phyloP scores from a whole-genome alignment of 2,888 invertebrate genomes.

The Sisyra terminalis region DNA sequence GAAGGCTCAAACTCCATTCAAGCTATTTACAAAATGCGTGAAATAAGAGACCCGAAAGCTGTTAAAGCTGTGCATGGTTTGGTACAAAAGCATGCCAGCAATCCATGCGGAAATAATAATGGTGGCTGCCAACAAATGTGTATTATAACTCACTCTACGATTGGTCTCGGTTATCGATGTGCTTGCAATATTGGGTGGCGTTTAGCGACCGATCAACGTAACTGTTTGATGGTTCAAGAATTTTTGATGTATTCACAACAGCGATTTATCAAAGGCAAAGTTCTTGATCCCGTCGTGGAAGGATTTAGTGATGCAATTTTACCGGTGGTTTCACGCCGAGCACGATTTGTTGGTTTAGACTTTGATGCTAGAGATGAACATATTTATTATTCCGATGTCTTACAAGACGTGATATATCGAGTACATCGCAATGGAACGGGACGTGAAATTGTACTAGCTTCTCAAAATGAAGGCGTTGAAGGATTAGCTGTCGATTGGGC shows the following conservation, averaged over 20 bases:
- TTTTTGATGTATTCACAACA: conserved; percentile 93
- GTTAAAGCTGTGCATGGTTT: conserved; percentile 67
- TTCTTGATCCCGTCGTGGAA: conserved; percentile 71
- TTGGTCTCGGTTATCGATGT: conserved; percentile 73
- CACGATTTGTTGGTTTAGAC: conserved; percentile 88
- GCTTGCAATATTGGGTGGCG: conserved; percentile 82
- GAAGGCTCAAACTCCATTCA: conserved; percentile 64
- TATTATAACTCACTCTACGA: conserved; percentile 59
- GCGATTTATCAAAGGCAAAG: conserved; percentile 87
- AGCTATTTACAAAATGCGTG: conserved; percentile 62
- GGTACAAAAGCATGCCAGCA: conserved; percentile 56
- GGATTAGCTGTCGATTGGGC: conserved; percentile 93
- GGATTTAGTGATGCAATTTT: conserved; percentile 91
- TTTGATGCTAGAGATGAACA: conserved; percentile 81
- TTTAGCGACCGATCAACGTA: conserved; percentile 53
- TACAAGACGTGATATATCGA: conserved; percentile 85
- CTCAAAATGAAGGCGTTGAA: conserved; percentile 94
- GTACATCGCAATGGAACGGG: conserved; percentile 65
- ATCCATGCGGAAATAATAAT: conserved; percentile 76
- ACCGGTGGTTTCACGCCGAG: conserved; percentile 80
- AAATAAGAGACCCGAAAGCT: conserved; percentile 67
- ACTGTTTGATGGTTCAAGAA: conserved; percentile 67
- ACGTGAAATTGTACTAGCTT: conserved; percentile 79
- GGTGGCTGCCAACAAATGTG: conserved; percentile 91
- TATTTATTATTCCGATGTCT: conserved; percentile 94